These are phyloP conservation scores for Rotaria magnacalcarata DNA, from an alignment of 2,888 invertebrate genomes.

Conservation along the genomic window DNA sequence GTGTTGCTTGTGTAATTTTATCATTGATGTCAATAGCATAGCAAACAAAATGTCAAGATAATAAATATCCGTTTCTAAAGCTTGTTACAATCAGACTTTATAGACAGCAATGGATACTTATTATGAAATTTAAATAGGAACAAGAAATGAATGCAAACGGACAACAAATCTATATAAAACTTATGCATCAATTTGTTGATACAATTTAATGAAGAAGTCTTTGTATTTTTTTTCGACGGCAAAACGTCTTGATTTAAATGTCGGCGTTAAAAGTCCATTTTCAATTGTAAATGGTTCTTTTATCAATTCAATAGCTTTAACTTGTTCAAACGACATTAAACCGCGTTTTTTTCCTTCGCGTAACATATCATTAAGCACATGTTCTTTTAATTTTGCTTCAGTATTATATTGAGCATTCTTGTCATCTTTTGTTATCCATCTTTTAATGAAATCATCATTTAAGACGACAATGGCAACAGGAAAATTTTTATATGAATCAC, in stretches of 20 bases:
- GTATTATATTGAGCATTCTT: background rate
- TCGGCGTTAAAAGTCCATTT: constrained; percentile 44
- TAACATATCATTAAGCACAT: constrained; percentile 38
- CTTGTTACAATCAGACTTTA: background rate
- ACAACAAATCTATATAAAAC: background rate
- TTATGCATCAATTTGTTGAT: background rate
- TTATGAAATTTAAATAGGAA: background rate
- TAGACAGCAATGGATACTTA: background rate
- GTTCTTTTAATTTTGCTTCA: constrained; percentile 3
- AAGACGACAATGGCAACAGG: constrained; percentile 41
- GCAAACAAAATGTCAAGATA: background rate
- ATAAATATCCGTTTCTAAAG: background rate
- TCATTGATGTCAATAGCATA: background rate
- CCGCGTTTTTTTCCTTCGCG: constrained; percentile 36
- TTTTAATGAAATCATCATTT: constrained; percentile 31
- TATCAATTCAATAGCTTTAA: constrained; percentile 39
- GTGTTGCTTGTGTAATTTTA: background rate
- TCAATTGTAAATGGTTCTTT: constrained; percentile 43
- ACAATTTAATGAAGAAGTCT: constrained; percentile 13
- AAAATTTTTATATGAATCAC: constrained; percentile 41
- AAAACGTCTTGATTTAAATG: constrained; percentile 41
- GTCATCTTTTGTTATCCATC: background rate
- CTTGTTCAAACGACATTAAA: constrained; percentile 44
- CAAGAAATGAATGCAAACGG: background rate
- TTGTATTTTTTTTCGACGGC: constrained; percentile 38